phyloP scores from a whole-genome alignment of 1,140 invertebrate genomes.

The Cydia fagiglandana region DNA sequence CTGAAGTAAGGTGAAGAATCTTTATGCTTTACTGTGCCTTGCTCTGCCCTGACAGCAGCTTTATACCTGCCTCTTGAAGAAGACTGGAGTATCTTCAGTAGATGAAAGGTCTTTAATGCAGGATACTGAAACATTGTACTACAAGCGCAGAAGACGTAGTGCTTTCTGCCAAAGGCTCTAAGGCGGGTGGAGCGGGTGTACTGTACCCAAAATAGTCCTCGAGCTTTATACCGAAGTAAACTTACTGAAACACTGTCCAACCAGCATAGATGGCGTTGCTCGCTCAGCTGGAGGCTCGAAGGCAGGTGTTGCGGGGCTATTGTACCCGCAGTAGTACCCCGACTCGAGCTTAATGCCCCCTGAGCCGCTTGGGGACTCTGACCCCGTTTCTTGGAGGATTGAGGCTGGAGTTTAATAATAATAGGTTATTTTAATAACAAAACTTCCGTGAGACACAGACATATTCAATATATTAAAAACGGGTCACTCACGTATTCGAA shows the following conservation, averaged over 20 bases:
- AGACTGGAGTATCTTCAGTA: too few species aligned
- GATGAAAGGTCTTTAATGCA: not conserved
- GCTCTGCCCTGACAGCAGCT: too few species aligned
- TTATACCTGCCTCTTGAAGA: too few species aligned
- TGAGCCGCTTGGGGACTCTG: conserved; percentile 77
- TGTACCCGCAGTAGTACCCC: conserved; percentile 95
- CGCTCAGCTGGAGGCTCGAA: conserved; percentile 75
- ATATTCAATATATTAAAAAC: too few species aligned
- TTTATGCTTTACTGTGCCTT: too few species aligned
- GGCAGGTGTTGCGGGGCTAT: conserved; percentile 81
- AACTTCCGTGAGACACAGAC: too few species aligned
- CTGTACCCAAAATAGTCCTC: conserved; percentile 97
- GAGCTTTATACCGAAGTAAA: conserved; percentile 86
- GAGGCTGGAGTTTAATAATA: conserved; percentile 84
- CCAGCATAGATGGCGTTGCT: conserved; percentile 76
- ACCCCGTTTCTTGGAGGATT: conserved; percentile 91
- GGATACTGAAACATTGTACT: conserved; percentile 73
- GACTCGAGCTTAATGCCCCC: conserved; percentile 95
- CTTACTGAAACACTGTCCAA: conserved; percentile 77
- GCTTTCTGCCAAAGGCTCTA: conserved; percentile 67
- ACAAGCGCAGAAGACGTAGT: conserved; percentile 53
- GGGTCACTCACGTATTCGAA: too few species aligned
- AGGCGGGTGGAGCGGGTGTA: conserved; percentile 79
- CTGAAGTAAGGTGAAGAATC: too few species aligned
- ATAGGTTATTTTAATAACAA: too few species aligned